Evolutionary conservation across 2,113 vertebrate species (phyloP).

Genomic region (Thinocorus orbignyianus): DNA sequence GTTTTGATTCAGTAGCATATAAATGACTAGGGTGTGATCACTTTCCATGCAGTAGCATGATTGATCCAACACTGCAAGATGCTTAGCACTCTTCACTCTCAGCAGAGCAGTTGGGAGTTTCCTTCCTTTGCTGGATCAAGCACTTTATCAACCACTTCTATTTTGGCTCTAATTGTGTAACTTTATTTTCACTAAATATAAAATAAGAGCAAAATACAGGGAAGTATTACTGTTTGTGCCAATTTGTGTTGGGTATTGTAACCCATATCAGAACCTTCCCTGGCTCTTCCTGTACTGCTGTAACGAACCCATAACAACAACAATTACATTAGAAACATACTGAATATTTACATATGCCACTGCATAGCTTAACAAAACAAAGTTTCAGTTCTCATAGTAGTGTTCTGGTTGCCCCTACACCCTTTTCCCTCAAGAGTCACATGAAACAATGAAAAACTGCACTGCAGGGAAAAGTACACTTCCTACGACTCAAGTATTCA

Average conservation of each 20-base stretch:
- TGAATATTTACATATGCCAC: constrained; percentile 69
- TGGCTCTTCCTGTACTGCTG: constrained; percentile 73
- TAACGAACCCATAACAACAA: constrained; percentile 44
- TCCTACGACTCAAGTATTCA: constrained; percentile 57
- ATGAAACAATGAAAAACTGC: constrained; percentile 70
- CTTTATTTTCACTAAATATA: constrained; percentile 54
- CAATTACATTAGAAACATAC: constrained; percentile 64
- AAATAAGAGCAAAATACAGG: constrained; percentile 75
- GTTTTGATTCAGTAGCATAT: neutral
- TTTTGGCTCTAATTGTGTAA: constrained; percentile 59
- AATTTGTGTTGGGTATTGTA: constrained; percentile 70
- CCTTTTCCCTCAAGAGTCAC: constrained; percentile 63
- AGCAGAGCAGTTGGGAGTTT: neutral
- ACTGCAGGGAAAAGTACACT: constrained; percentile 39
- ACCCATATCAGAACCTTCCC: constrained; percentile 71
- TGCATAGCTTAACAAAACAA: constrained; percentile 66
- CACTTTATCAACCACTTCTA: constrained; percentile 47
- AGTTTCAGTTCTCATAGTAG: constrained; percentile 60
- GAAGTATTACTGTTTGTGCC: constrained; percentile 64
- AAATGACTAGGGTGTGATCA: neutral
- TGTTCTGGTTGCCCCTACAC: constrained; percentile 64
- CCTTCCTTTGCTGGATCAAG: neutral
- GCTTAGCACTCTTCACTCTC: neutral
- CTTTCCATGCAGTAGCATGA: neutral
- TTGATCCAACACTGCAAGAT: neutral